phyloP scores from a whole-genome alignment of 2,113 vertebrate species.

The Lanius collurio region DNA sequence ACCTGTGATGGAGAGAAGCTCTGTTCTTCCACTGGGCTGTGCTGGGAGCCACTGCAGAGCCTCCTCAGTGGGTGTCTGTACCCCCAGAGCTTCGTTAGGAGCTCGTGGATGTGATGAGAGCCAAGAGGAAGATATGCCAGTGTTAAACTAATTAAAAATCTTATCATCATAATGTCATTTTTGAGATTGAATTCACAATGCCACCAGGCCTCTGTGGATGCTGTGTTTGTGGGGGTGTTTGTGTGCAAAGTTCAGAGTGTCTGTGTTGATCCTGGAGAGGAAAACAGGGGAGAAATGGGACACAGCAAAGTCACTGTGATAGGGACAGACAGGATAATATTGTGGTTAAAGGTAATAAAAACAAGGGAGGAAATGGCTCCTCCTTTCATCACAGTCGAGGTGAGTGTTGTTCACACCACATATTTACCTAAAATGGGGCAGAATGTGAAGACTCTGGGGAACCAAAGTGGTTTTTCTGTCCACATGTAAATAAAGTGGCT shows the following conservation, averaged over 20 bases:
- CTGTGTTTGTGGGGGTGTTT: neutral
- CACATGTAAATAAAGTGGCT: neutral
- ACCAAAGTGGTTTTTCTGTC: neutral
- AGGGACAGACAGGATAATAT: neutral
- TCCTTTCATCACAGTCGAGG: neutral
- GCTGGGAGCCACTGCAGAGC: neutral
- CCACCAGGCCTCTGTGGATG: neutral
- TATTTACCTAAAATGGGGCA: neutral
- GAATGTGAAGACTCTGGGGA: neutral
- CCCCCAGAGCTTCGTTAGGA: neutral
- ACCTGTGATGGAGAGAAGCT: fast-evolving
- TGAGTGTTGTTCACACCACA: neutral
- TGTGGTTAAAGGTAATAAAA: neutral
- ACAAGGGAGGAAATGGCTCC: neutral
- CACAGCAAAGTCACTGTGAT: neutral
- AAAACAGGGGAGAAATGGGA: neutral
- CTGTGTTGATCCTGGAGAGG: neutral
- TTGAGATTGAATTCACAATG: neutral
- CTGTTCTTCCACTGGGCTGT: neutral
- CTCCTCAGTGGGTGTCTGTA: neutral
- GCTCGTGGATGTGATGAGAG: neutral
- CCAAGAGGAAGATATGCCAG: neutral
- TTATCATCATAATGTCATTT: neutral
- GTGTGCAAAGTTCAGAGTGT: neutral
- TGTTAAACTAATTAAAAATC: neutral